These are phyloP conservation scores for Microhierax caerulescens DNA, from an alignment of 2,797 vertebrate species.

Conservation along the genomic window DNA sequence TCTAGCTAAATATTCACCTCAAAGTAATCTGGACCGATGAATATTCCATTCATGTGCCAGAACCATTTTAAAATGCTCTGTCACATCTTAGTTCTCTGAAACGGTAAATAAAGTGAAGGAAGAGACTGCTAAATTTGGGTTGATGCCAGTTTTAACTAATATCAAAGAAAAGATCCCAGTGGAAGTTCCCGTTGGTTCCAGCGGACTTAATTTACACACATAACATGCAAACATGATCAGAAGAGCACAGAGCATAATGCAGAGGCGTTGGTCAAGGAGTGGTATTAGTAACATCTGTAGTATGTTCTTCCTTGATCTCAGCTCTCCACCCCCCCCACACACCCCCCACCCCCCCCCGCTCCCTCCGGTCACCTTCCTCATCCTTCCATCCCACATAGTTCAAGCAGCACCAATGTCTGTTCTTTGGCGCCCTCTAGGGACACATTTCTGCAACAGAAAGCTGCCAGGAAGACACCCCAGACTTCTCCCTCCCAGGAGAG, in stretches of 20 bases:
- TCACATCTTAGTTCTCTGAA: background rate
- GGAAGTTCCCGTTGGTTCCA: background rate
- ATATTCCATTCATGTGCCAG: background rate
- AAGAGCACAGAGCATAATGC: background rate
- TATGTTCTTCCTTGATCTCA: background rate
- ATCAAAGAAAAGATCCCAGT: background rate
- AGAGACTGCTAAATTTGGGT: background rate
- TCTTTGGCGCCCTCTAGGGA: conserved; percentile 73
- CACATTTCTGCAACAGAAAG: conserved; percentile 6
- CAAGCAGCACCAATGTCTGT: background rate
- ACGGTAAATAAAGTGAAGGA: background rate
- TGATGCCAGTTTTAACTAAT: background rate
- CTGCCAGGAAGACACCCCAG: background rate
- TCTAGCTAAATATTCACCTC: background rate
- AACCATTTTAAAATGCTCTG: background rate
- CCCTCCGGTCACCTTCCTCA: background rate
- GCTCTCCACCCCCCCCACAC: background rate
- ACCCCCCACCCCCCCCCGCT: fast-evolving
- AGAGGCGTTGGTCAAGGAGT: background rate
- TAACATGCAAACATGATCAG: background rate
- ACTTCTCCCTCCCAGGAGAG: background rate
- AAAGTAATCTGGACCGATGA: background rate
- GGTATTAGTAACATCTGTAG: background rate
- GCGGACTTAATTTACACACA: background rate
- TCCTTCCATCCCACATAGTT: background rate